Evolutionary conservation across 2,797 vertebrate genomes (phyloP), one percentile per base, ranked within the genome.

Genomic region (Carapus acus): DNA sequence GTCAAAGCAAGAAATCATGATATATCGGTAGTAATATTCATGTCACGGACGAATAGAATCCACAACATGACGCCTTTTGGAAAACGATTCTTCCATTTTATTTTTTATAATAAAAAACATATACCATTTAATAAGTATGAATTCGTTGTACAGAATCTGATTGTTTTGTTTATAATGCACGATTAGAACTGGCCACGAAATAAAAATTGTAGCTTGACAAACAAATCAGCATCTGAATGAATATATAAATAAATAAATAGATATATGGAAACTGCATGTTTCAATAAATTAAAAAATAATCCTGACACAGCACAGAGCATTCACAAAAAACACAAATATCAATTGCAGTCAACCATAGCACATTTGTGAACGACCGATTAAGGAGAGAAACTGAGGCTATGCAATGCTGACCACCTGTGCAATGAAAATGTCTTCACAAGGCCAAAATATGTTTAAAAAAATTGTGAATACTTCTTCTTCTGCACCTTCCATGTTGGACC

Each of bases 11-110:
- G n/a, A n/a, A n/a, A n/a, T n/a, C n/a, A n/a, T n/a, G n/a, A n/a
- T n/a, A n/a, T n/a, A n/a, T n/a, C n/a, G n/a, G n/a, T n/a, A n/a
- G n/a, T n/a, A n/a, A n/a, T n/a, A n/a, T n/a, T n/a, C n/a, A n/a
- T n/a, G n/a, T n/a, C n/a, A n/a, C n/a, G n/a, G n/a, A n/a, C 9
- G 4, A 27, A 9, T 27, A 27, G 9, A 27, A 27, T 27, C 24
- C 24, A 27, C 24, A 27, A 27, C 24, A 27, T 9, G 9, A 27
- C 5, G 24, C 24, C 5, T 27, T 27, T 27, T 27, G 76, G 81
- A 87, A 84, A 85, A 85, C 76, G 83, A 76, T 62, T 20, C 83
- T 84, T 88, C 82, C 77, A 85, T 84, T 87, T 85, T 83, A 67
- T 73, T 81, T 81, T 78, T 78, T 78, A 80, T 79, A 82, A 79